phyloP scores from a whole-genome alignment of 2,113 vertebrate genomes.

The Callithrix jacchus region DNA sequence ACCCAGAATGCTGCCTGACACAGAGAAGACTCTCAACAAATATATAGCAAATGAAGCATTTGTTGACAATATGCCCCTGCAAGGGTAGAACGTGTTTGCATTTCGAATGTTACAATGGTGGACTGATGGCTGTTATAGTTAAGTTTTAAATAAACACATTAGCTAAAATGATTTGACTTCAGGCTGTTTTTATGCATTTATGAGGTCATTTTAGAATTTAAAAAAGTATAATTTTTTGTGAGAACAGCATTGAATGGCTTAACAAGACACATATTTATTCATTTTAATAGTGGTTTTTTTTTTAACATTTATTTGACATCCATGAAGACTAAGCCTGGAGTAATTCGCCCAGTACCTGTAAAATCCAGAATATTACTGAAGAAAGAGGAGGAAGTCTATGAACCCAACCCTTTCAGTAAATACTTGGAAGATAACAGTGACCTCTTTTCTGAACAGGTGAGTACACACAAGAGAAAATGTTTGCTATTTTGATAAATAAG shows the following conservation, averaged over 20 bases:
- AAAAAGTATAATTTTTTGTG: not conserved
- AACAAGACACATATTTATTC: not conserved
- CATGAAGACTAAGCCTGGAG: slow-evolving; percentile 92
- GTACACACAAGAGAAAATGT: not conserved
- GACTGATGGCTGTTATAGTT: not conserved
- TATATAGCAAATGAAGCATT: not conserved
- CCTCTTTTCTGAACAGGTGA: slow-evolving; percentile 85
- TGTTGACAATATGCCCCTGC: not conserved
- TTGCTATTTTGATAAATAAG: not conserved
- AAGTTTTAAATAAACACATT: not conserved
- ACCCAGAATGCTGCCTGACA: not conserved
- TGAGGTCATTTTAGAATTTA: slow-evolving; percentile 4
- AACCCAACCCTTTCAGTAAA: slow-evolving; percentile 87
- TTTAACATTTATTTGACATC: not conserved
- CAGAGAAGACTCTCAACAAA: not conserved
- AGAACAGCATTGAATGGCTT: not conserved
- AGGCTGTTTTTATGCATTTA: slow-evolving; percentile 29
- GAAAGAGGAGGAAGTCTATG: slow-evolving; percentile 84
- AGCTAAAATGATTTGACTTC: not conserved
- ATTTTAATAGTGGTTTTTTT: slow-evolving; percentile 37
- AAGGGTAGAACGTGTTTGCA: not conserved
- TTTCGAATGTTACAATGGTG: not conserved
- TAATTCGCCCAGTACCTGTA: slow-evolving; percentile 88
- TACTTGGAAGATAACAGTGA: slow-evolving; percentile 81
- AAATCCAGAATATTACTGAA: slow-evolving; percentile 85